Base-by-base conservation (phyloP, 35 echinoderm and acorn worm genomes). In the Ophiothrix spiculata region DNA sequence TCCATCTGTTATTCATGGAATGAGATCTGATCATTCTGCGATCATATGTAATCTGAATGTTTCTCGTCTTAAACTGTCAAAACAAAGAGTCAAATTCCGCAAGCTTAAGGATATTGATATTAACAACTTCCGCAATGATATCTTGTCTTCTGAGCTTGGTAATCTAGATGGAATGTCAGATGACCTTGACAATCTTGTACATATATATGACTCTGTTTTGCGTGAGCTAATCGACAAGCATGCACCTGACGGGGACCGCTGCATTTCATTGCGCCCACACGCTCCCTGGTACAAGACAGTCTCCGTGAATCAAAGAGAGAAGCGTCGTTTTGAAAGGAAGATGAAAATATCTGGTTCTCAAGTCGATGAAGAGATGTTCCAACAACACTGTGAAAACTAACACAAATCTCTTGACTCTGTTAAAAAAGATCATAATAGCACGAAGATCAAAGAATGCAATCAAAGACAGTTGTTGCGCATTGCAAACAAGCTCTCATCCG, bases 271-370 rank as follows among this genome's bases (percentile, higher is more conserved):
- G n/a, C 0, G 88, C 35, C 76, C 81, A 28, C 73, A 90, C 64
- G 39, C 88, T 56, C 81, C 81, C 1, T 90, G 88, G 81, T 90
- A 85, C 33, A 90, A 32, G 76, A 90, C 63, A 74, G 84, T 35
- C 37, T 63, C 56, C 81, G 75, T 35, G 35, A 17, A 34, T 14
- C 4, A 64, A 85, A 85, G 38, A 34, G 73, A 87, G 33, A 38
- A 78, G 39, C 37, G 37, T 2, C 75, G 75, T 33, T 42, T 40
- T 25, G 75, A 87, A 33, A 23, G 33, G 17, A 38, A 39, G 40
- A 41, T 17, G 85, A 29, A 41, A 21, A 78, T 39, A 49, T 87
- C 85, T 16, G 40, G 40, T 21, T 76, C 79, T 31, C 74, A 87
- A 39, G 14, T 87, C 38, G 74, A 87, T 32, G 0, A 35, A 38